These are phyloP conservation scores for Taenioides sp. DNA, from an alignment of 2,797 vertebrate genomes.

Conservation along the genomic window DNA sequence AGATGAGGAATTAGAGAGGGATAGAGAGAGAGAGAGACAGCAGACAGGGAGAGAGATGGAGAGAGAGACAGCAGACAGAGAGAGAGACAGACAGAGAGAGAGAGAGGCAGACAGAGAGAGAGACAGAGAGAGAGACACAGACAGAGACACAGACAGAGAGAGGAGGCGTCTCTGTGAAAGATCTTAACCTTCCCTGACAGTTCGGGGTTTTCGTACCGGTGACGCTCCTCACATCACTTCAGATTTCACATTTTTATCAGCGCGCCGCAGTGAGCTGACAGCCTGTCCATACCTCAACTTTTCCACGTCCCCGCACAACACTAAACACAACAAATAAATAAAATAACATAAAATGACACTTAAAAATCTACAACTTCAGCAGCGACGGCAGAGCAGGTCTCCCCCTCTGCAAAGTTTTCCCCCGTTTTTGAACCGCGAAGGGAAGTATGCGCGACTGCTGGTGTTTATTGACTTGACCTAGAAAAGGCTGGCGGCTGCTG, in stretches of 20 bases:
- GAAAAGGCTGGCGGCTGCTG: slow-evolving; percentile 58
- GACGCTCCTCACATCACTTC: slow-evolving; percentile 69
- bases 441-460: slow-evolving; percentile 62
- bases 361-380: slow-evolving; percentile 40
- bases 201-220: slow-evolving; percentile 58
- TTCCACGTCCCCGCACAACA: slow-evolving; percentile 37
- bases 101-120: not conserved
- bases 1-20: no score
- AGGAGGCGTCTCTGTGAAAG: slow-evolving; percentile 40
- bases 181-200: slow-evolving; percentile 63
- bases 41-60: no score
- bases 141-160: no score
- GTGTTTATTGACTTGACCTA: slow-evolving; percentile 77
- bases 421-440: slow-evolving; percentile 32
- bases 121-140: no score
- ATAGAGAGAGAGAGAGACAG: no score
- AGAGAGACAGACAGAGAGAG: slow-evolving; percentile 12
- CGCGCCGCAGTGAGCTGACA: slow-evolving; percentile 54
- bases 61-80: no score
- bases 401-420: slow-evolving; percentile 59
- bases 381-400: slow-evolving; percentile 59
- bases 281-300: slow-evolving; percentile 52
- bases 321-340: not conserved
- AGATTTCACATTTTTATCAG: slow-evolving; percentile 69
- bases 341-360: not conserved